Base-by-base conservation (phyloP, 2,888 invertebrate genomes). In the Disparrhopalites patrizii region DNA sequence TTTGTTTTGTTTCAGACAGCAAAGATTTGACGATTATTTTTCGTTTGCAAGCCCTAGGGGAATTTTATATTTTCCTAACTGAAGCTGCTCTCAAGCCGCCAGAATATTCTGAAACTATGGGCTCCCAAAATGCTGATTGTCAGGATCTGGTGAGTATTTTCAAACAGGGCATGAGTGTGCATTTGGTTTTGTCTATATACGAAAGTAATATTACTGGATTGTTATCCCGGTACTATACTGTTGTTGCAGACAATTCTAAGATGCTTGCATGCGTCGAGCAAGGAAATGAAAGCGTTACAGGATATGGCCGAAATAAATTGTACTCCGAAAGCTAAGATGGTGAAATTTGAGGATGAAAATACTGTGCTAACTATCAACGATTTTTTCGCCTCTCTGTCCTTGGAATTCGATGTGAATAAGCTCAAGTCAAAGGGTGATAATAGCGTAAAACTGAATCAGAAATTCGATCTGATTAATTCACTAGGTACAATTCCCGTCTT, bases 281-380 rank as follows among this genome's bases (percentile, higher is more conserved):
- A 77, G 54, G 82, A 82, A 75, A 76, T 81, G 13, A 76, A 78
- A 10, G 72, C 78, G 51, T 75, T 81, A 23, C 69, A 80, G n/a
- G 79, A 78, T 40, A 74, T 81, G 50, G 78, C 77, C 61, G 75
- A 69, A 60, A 51, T 62, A 2, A 60, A 64, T 33, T 20, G 56
- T 3, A 50, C 62, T 10, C 68, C 55, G 71, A 60, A 72, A 73
- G 20, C 66, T 54, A 61, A 72, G 67, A 52, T 62, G 51, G 71
- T 72, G 54, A 80, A 84, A 28, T 80, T 83, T 58, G 81, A 82
- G 73, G 83, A 83, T 74, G 81, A 82, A 72, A 83, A 83, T 74
- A 84, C 87, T 76, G 82, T 84, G 69, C 81, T 88, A 56, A 36
- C 69, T 0, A 8, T 70, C 0, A 70, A 67, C 40, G 70, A 72